Evolutionary conservation across 2,113 vertebrate genomes (phyloP).

Genomic region (Camelus bactrianus): DNA sequence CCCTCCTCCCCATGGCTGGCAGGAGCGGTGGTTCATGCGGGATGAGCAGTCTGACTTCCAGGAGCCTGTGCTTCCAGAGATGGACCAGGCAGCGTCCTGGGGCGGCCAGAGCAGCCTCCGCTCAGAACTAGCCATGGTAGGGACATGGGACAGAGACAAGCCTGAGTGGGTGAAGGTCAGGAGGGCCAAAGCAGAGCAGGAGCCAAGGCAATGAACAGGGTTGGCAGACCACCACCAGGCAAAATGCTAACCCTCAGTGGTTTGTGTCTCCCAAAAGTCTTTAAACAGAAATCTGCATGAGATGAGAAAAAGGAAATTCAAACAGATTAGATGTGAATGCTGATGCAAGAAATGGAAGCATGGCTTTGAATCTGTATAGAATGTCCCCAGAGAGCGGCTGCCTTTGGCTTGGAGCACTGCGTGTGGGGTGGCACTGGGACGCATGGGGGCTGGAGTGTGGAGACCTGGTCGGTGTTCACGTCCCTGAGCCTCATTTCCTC

Average conservation of each 20-base stretch:
- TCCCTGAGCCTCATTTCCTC: neutral
- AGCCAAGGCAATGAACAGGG: neutral
- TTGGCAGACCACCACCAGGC: neutral
- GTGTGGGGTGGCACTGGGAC: neutral
- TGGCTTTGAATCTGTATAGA: too few species aligned
- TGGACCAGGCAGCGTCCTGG: too few species aligned
- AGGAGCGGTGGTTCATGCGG: accelerated
- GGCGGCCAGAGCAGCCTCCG: neutral
- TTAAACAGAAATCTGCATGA: neutral
- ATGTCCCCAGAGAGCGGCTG: neutral
- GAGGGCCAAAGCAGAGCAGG: neutral
- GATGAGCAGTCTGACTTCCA: neutral
- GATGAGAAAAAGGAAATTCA: neutral
- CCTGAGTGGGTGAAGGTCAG: neutral
- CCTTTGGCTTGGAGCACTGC: neutral
- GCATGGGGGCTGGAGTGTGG: neutral
- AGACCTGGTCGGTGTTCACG: neutral
- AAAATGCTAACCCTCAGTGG: neutral
- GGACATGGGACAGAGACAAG: neutral
- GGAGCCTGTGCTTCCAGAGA: neutral
- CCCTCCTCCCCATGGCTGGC: neutral
- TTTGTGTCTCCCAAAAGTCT: neutral
- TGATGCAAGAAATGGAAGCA: neutral
- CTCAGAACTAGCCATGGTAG: neutral
- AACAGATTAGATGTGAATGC: neutral